Evolutionary conservation across 2,888 invertebrate genomes (phyloP), one percentile per base, ranked within the genome.

Genomic region (Falcaria lacertinaria): DNA sequence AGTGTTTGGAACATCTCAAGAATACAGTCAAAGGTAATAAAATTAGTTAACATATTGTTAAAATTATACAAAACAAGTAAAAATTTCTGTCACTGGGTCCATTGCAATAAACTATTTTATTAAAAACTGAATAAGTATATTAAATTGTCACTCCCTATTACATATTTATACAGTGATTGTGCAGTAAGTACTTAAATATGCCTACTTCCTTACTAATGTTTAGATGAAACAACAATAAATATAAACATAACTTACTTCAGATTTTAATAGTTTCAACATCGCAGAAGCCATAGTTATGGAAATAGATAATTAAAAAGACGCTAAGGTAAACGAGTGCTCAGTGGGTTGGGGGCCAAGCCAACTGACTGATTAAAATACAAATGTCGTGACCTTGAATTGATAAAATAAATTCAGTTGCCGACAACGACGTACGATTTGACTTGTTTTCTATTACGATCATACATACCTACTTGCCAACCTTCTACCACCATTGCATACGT

Each of bases 301-400:
- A 32, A 1, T 36, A 39, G 41, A 19, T 50, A 45, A 53, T 41
- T 46, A 45, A 45, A 45, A 41, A 38, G 54, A 44, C 44, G 43
- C 47, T 48, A 54, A 47, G 51, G 33, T 54, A 52, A 69, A 60
- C 66, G 68, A 67, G 70, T 67, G 62, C 62, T 57, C 51, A 45
- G 57, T 65, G 57, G 51, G 57, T 60, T 69, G 60, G 64, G 71
- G 69, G 67, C 69, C 65, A 71, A 69, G 69, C 74, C 71, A 58
- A 83, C 82, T 84, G 82, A 83, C 82, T 84, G 83, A 86, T 84
- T 83, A 79, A 70, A 83, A 78, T 80, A 80, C 73, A 73, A 78
- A 72, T 74, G 69, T 73, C 68, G 68, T 79, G 80, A 81, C 88
- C 88, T 88, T 88, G 82, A 79, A 76, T 77, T 80, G 84, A 87